Evolutionary conservation across 2,888 invertebrate genomes (phyloP), one percentile per base, ranked within the genome.

Genomic region (Nesidiocoris tenuis): DNA sequence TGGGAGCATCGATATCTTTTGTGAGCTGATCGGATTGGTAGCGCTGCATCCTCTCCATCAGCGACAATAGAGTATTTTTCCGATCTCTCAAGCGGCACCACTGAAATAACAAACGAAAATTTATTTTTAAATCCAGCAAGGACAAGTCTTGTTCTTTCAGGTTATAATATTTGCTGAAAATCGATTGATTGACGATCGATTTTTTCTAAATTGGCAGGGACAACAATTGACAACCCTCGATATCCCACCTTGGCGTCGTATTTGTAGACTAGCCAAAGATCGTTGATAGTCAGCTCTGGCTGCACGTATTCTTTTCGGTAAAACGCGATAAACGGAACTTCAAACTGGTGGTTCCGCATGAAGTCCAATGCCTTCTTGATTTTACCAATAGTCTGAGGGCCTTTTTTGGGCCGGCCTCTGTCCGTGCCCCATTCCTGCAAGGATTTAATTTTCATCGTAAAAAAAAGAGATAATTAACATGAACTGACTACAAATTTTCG

Each of bases 301-400:
- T 94, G 92, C 0, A 98, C 95, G 81, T 96, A 96, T 84, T 99
- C 99, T 84, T 99, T 99, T 23, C 98, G 89, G 83, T 99, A 99
- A 84, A 97, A 98, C 0, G 96, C 96, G 81, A 99, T 99, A 84
- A 99, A 99, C 0, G 99, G 98, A 59, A 98, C 97, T 86, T 99
- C 98, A 79, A 96, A 86, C 65, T 94, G 91, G 82, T 97, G 95
- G 83, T 96, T 97, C 57, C 98, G 86, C 90, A 99, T 97, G 82
- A 97, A 97, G 82, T 97, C 95, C 21, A 99, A 85, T 0, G 96
- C 95, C 83, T 96, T 95, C 63, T 92, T 90, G 70, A 98, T 98
- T 85, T 97, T 97, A n/a, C 89, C 89, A 19, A 94, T 87, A 0
- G 93, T 90, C 86, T 83, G 90, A 79, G 84, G 90, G 79, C 86